Conservation (phyloP, 2,113 vertebrate genomes). For the Psittacara wagleri region DNA sequence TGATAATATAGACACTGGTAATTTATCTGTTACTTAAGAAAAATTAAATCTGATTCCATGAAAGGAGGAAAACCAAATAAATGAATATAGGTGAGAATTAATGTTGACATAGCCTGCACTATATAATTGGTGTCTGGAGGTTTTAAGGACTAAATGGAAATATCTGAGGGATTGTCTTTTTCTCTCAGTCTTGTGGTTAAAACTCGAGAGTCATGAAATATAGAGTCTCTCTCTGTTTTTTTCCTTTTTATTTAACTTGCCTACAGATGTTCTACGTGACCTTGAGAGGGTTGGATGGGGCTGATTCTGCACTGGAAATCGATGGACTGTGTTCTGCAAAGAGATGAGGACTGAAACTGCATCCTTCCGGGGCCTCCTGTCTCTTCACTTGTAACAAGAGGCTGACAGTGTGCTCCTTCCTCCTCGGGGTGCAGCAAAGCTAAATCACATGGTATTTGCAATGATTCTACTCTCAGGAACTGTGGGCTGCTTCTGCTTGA, state of each 20-base stretch:
- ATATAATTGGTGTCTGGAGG: background rate
- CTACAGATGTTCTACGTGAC: background rate
- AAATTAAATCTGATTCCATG: slow-evolving; percentile 56
- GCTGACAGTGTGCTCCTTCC: background rate
- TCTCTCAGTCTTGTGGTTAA: background rate
- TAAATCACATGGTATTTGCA: background rate
- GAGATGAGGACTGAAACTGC: background rate
- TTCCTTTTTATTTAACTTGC: background rate
- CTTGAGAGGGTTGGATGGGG: background rate
- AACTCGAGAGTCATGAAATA: background rate
- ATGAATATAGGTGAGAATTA: slow-evolving; percentile 19
- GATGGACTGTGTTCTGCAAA: background rate
- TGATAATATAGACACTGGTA: slow-evolving; percentile 62
- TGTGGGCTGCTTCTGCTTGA: background rate
- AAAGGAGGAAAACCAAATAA: slow-evolving; percentile 32
- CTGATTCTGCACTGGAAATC: background rate
- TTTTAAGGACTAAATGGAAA: background rate
- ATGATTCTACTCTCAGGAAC: background rate
- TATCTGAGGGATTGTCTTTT: background rate
- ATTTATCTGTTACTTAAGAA: slow-evolving; percentile 62
- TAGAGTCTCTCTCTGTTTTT: background rate
- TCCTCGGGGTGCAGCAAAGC: background rate
- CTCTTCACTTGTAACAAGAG: background rate
- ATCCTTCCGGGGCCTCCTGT: background rate
- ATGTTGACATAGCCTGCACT: background rate